Evolutionary conservation across 2,888 invertebrate genomes (phyloP).

Genomic region (Macrosoma leucophasiata): DNA sequence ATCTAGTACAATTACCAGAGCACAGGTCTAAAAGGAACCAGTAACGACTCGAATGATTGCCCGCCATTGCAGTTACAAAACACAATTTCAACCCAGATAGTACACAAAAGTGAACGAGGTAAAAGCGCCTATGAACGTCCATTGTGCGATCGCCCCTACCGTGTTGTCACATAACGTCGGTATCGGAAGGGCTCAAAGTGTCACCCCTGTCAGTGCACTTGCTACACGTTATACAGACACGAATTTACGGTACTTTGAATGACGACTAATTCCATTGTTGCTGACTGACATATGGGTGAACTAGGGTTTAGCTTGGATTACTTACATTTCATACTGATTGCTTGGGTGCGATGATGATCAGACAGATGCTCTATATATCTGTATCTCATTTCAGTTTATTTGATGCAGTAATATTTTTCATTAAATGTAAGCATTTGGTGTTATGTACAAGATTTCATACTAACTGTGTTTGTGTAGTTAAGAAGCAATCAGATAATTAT

Average conservation of each 20-base stretch:
- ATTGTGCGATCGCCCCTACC: conserved; percentile 58
- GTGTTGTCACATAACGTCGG: conserved; percentile 70
- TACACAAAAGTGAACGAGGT: conserved; percentile 54
- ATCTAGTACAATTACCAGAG: too few relatives aligned
- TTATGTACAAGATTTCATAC: too few relatives aligned
- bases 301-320: conserved; percentile 44
- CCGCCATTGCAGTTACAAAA: too few relatives aligned
- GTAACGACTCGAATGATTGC: too few relatives aligned
- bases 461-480: too few relatives aligned
- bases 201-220: conserved; percentile 68
- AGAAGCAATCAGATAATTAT: too few relatives aligned
- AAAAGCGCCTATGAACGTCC: conserved; percentile 53
- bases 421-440: too few relatives aligned
- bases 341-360: conserved; percentile 16
- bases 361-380: too few relatives aligned
- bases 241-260: conserved; percentile 66
- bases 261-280: conserved; percentile 73
- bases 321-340: conserved; percentile 31
- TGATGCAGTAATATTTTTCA: too few relatives aligned
- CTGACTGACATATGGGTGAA: conserved; percentile 63
- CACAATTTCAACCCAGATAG: too few relatives aligned
- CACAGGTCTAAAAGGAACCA: too few relatives aligned
- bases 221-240: conserved; percentile 65
- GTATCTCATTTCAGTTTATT: too few relatives aligned
- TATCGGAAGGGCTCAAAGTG: conserved; percentile 68